Base-by-base conservation (phyloP, 2,113 vertebrate species). In the Forbesichthys papilliferus region DNA sequence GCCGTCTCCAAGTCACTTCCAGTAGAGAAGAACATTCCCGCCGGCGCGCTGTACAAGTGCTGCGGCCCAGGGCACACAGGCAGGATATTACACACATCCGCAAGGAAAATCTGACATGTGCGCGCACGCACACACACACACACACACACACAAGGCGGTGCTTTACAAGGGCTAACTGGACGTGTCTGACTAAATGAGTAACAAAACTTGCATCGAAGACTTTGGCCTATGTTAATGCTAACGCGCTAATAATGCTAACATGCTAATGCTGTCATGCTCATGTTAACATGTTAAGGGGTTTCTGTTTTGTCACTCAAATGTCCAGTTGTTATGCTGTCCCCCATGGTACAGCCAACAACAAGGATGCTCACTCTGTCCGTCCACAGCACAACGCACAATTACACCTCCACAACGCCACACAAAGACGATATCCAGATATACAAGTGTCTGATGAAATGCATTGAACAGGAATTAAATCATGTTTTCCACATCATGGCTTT, bases 1-100 rank as follows among this genome's bases (percentile, higher is more conserved):
- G 42, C 60, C 5, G 92, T 90, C 81, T 84, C 68, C 18, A 36
- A 93, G 93, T 94, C 94, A 93, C 91, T 94, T 94, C 87, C 75
- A 75, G 91, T 93, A 91, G 93, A 93, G 92, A 93, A 92, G 12
- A 69, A 80, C 89, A 93, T 87, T 91, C 52, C 14, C n/a, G 9
- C 14, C 9, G 14, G 12, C 9, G 14, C 3, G 27, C 12, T 20
- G 68, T 20, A 64, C 66, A 20, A 12, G 59, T 47, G 65, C 48
- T 9, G 49, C 1, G 0, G 27, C 14, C 27, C 27, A 60, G 16
- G n/a, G 3, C 8, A 48, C 55, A 16, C 27, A 14, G 14, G 91
- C 90, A 88, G 91, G 56, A 51, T 66, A 18, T 9, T 20, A 48
- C 12, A 16, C 14, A 16, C 3, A 5, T 14, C 46, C 1, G 14